Percentiles rank a stretch among this genome's conserved stretches.
Conservation (phyloP, 2,797 vertebrate genomes). For the Aphelocoma californica region DNA sequence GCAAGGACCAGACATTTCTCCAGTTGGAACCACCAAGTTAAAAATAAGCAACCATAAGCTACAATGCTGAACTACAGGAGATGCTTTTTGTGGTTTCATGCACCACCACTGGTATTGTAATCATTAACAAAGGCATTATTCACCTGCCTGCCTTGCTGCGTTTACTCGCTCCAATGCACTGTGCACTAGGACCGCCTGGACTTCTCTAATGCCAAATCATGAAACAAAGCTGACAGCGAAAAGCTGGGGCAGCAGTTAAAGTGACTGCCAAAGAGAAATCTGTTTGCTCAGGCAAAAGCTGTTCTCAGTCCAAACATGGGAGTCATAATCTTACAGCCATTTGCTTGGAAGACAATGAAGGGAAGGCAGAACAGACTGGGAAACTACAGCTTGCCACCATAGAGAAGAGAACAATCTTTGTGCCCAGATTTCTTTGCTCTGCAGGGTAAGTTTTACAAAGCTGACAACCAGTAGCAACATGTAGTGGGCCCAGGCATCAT, state of each 20-base stretch:
- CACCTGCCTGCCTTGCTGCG: not conserved
- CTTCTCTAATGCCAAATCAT: constrained; percentile 26
- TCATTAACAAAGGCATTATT: not conserved
- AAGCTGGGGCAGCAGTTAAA: constrained; percentile 56
- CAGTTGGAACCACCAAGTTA: not conserved
- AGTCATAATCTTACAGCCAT: constrained; percentile 42
- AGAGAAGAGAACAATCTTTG: constrained; percentile 35
- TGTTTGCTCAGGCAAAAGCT: constrained; percentile 59
- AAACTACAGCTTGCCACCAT: constrained; percentile 15
- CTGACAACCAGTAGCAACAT: constrained; percentile 58
- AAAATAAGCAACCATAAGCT: not conserved
- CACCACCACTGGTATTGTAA: not conserved
- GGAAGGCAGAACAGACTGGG: constrained; percentile 42
- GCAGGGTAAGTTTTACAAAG: constrained; percentile 46
- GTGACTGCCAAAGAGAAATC: constrained; percentile 58
- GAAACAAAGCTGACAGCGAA: constrained; percentile 36
- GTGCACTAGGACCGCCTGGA: not conserved
- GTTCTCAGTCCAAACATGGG: constrained; percentile 56
- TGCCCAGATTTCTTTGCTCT: constrained; percentile 60
- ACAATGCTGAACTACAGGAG: not conserved
- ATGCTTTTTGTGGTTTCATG: not conserved
- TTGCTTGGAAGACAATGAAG: constrained; percentile 67
- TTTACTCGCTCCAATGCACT: not conserved
- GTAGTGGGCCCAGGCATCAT: constrained; percentile 26
- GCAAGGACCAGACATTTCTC: not conserved